These are phyloP conservation scores for Sepioteuthis lessoniana DNA, from an alignment of 2,888 invertebrate genomes.

Conservation along the genomic window DNA sequence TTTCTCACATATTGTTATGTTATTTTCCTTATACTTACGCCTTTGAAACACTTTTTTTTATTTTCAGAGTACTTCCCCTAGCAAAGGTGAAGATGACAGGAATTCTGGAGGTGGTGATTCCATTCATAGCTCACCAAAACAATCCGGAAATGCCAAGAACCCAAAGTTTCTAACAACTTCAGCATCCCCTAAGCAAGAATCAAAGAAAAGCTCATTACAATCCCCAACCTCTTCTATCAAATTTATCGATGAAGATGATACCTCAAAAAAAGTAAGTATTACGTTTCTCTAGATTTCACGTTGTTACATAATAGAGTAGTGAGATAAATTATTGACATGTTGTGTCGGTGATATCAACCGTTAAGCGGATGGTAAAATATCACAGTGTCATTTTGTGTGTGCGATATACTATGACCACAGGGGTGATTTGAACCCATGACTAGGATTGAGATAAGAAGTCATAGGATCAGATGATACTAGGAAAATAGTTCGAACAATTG, in stretches of 20 bases:
- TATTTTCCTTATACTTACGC: too few species aligned
- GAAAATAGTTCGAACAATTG: too few species aligned
- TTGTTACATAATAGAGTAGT: too few species aligned
- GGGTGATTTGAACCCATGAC: too few species aligned
- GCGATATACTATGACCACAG: too few species aligned
- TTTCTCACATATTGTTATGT: too few species aligned
- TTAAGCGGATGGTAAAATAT: too few species aligned
- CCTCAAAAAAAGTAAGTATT: constrained; percentile 38
- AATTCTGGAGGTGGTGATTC: constrained; percentile 40
- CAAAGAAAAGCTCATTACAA: neutral
- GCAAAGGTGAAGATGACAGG: constrained; percentile 45
- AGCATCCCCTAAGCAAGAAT: neutral
- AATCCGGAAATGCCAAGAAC: neutral
- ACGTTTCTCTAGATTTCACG: neutral
- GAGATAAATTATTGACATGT: too few species aligned
- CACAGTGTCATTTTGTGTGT: too few species aligned
- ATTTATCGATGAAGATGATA: constrained; percentile 46
- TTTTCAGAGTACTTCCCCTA: constrained; percentile 39
- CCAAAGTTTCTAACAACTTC: constrained; percentile 8
- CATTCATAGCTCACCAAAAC: constrained; percentile 39
- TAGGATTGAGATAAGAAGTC: too few species aligned
- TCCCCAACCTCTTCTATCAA: constrained; percentile 47
- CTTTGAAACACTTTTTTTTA: neutral
- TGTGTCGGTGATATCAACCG: too few species aligned
- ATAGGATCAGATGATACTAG: too few species aligned